phyloP scores from a whole-genome alignment of 2,888 invertebrate species.

The Caradrina clavipalpis region DNA sequence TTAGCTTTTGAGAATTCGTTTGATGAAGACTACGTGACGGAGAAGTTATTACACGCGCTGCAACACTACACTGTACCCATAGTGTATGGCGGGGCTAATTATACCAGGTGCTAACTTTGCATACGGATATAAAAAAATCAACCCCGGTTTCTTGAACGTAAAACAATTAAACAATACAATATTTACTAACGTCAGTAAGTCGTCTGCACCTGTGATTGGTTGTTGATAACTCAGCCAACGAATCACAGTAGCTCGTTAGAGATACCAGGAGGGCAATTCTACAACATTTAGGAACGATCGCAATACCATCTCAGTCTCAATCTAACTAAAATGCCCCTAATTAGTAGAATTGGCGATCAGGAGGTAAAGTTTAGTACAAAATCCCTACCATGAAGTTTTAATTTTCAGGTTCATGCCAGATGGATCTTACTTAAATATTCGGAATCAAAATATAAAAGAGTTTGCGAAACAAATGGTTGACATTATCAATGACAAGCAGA shows the following conservation, averaged over 20 bases:
- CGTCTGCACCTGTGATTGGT: too few species aligned
- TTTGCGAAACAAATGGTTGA: slow-evolving; percentile 63
- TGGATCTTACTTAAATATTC: slow-evolving; percentile 66
- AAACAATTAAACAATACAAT: too few species aligned
- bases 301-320: too few species aligned
- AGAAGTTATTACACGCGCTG: slow-evolving; percentile 76
- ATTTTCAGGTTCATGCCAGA: slow-evolving; percentile 72
- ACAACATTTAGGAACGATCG: too few species aligned
- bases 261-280: too few species aligned
- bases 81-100: slow-evolving; percentile 81
- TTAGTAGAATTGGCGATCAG: too few species aligned
- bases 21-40: slow-evolving; percentile 80
- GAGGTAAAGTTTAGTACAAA: not conserved
- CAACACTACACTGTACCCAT: slow-evolving; percentile 77
- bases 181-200: too few species aligned
- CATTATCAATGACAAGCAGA: slow-evolving; percentile 58
- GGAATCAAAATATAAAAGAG: slow-evolving; percentile 48
- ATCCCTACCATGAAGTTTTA: not conserved
- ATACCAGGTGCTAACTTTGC: slow-evolving; percentile 72
- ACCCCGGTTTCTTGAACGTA: too few species aligned
- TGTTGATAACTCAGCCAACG: too few species aligned
- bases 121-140: too few species aligned
- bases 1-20: slow-evolving; percentile 81
- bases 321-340: too few species aligned
- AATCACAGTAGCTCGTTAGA: too few species aligned